Conservation (phyloP, 2,113 vertebrate species). For the Cercopithecus mona region DNA sequence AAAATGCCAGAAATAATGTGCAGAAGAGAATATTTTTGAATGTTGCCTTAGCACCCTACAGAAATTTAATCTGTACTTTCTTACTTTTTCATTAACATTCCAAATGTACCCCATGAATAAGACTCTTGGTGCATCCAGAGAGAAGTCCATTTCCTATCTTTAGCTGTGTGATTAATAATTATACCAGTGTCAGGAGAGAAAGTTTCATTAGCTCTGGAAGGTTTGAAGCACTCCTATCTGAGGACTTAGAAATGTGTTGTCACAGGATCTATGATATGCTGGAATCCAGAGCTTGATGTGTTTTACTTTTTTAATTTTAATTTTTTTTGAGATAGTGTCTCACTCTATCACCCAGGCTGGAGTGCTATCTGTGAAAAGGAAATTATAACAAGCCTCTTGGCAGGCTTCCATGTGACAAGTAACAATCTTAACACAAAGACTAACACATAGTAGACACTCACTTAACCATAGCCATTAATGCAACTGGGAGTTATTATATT, state of each 20-base stretch:
- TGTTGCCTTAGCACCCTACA: not conserved
- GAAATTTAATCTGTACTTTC: not conserved
- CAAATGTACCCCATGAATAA: not conserved
- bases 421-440: not conserved
- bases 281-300: not conserved
- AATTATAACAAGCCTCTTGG: not conserved
- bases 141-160: not conserved
- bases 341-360: too few species aligned
- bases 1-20: not conserved
- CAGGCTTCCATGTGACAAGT: not conserved
- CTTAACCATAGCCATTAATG: not conserved
- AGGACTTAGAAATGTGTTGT: not conserved
- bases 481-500: not conserved
- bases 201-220: not conserved
- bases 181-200: not conserved
- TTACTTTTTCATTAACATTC: not conserved
- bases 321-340: too few species aligned
- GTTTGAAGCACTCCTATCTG: not conserved
- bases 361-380: not conserved
- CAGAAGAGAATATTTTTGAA: not conserved
- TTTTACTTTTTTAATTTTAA: not conserved
- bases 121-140: not conserved
- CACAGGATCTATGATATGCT: not conserved
- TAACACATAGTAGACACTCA: not conserved
- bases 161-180: slow-evolving; percentile 1